Conservation (phyloP, 2,888 invertebrate species). For the Epinotia brunnichana region DNA sequence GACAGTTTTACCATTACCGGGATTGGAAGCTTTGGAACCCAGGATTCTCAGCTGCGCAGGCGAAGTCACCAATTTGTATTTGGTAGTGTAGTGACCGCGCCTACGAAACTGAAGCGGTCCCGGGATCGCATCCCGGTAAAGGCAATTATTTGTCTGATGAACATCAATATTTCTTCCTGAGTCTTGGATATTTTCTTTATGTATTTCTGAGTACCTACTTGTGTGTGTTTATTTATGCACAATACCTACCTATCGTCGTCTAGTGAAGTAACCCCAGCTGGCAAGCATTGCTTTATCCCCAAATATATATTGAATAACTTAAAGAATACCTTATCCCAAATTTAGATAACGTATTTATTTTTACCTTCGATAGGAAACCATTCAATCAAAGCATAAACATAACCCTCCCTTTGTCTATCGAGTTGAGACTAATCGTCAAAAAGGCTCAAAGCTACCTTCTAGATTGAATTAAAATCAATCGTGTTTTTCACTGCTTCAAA, state of each 20-base stretch:
- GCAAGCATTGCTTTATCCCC: too few relatives aligned
- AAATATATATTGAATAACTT: too few relatives aligned
- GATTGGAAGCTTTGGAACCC: neutral
- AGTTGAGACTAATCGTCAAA: constrained; percentile 65
- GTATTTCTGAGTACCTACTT: too few relatives aligned
- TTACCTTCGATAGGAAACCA: neutral
- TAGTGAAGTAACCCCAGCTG: too few relatives aligned
- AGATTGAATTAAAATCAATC: constrained; percentile 80
- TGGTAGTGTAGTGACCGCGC: neutral
- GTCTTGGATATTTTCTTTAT: too few relatives aligned
- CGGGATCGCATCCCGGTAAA: too few relatives aligned
- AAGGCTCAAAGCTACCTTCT: constrained; percentile 62
- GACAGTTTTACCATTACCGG: neutral
- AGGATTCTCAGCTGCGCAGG: neutral
- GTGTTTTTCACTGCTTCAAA: constrained; percentile 58
- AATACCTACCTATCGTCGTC: too few relatives aligned
- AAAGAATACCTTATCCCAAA: neutral
- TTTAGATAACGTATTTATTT: neutral
- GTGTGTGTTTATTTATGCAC: too few relatives aligned
- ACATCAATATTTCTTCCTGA: too few relatives aligned
- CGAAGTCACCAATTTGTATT: neutral
- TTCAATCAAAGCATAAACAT: constrained; percentile 24
- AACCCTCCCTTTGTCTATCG: constrained; percentile 62
- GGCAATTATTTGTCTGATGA: too few relatives aligned
- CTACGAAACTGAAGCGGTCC: too few relatives aligned